phyloP scores from a whole-genome alignment of 2,113 vertebrate species.

The Speoplatyrhinus poulsoni region DNA sequence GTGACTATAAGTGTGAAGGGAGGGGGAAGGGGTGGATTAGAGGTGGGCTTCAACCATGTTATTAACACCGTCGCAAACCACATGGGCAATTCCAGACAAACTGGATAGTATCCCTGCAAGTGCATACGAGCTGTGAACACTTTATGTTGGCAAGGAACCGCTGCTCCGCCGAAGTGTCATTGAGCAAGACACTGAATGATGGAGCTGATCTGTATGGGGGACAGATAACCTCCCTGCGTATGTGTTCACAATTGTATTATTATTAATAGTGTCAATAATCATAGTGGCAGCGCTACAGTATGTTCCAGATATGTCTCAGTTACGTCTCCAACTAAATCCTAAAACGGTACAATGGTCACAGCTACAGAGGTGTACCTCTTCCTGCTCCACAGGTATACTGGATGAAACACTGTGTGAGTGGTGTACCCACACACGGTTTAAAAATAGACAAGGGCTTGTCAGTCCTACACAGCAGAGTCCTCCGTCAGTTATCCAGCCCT shows the following conservation, averaged over 20 bases:
- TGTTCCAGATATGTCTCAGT: too few species aligned
- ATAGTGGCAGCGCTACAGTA: not conserved
- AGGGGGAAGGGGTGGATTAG: too few species aligned
- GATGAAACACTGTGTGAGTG: constrained; percentile 56
- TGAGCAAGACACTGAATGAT: not conserved
- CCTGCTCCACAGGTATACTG: constrained; percentile 48
- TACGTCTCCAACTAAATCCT: not conserved
- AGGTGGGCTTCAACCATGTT: too few species aligned
- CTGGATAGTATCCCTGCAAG: too few species aligned
- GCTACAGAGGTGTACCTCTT: constrained; percentile 28
- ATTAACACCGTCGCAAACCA: too few species aligned
- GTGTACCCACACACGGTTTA: constrained; percentile 64
- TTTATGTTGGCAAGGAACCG: not conserved
- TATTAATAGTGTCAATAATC: not conserved
- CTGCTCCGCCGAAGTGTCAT: not conserved
- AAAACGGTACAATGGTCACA: constrained; percentile 9
- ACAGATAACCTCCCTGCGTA: not conserved
- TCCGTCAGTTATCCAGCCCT: constrained; percentile 55
- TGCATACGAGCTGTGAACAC: too few species aligned
- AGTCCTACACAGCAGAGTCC: constrained; percentile 60
- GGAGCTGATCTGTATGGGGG: too few species aligned
- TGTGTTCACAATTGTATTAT: not conserved
- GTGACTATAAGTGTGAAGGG: too few species aligned
- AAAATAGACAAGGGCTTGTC: constrained; percentile 62
- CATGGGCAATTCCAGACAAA: too few species aligned